phyloP scores from a whole-genome alignment of 2,888 invertebrate species.

The Archips crataeganus region DNA sequence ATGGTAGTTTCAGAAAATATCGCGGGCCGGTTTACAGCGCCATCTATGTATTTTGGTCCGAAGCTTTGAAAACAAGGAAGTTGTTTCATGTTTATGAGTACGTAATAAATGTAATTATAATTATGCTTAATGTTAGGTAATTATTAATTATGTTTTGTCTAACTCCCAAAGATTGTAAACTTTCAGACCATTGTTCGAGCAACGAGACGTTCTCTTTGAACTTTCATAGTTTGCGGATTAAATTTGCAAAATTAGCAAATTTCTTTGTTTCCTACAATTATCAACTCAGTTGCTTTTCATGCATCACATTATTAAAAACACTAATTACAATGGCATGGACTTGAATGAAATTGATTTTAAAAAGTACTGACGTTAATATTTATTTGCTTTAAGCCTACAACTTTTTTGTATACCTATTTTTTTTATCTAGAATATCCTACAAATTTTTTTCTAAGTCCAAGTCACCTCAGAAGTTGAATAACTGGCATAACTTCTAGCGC shows the following conservation, averaged over 20 bases:
- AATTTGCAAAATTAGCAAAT: slow-evolving; percentile 1
- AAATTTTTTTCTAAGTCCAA: neutral
- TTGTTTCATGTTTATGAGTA: neutral
- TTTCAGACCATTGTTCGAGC: slow-evolving; percentile 13
- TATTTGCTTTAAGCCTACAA: neutral
- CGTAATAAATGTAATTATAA: neutral
- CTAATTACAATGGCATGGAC: too few species aligned
- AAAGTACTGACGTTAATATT: neutral
- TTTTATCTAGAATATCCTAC: too few species aligned
- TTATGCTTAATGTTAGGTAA: neutral
- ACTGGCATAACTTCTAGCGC: slow-evolving; percentile 29
- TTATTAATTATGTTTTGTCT: slow-evolving; percentile 3
- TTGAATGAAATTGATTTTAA: too few species aligned
- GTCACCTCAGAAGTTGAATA: neutral
- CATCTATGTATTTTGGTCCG: slow-evolving; percentile 20
- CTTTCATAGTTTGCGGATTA: neutral
- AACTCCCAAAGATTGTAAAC: neutral
- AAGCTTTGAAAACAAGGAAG: neutral
- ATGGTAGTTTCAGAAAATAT: slow-evolving; percentile 7
- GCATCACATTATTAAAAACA: neutral
- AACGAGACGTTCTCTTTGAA: slow-evolving; percentile 8
- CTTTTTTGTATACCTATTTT: too few species aligned
- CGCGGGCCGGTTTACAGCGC: slow-evolving; percentile 2
- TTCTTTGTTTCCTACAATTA: neutral
- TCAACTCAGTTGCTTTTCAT: neutral